Evolutionary conservation across 23 tunicate species (phyloP), one percentile per base, ranked within the genome.

Genomic region (Styela clava): DNA sequence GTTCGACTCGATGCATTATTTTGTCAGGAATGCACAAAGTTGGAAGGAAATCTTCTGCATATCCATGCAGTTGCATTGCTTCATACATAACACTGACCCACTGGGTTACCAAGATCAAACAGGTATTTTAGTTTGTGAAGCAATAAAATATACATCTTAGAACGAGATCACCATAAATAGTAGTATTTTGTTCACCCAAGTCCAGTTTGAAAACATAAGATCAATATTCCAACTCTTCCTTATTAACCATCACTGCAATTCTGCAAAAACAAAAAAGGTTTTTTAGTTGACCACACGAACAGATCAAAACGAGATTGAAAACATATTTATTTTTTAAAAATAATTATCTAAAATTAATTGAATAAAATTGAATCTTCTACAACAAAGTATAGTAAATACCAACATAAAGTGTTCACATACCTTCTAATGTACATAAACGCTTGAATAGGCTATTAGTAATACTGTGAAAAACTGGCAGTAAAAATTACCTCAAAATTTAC

Each of bases 21-120:
- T 67, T 67, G 71, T 29, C 30, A 67, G 31, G 31, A 67, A 67
- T 67, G 30, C 71, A 27, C 71, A 67, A 22, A 27, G 31, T 25
- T 67, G 71, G 31, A 27, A 18, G 71, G 71, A 29, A 18, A 0
- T 67, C 0, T 44, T 7, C 56, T 44, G 12, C 56, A 44, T 44
- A 12, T 5, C 56, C 12, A 12, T 67, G 71, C 22, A 27, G 31
- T 67, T 0, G 24, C 19, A 67, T 22, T 67, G 31, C 31, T 27
- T 67, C 71, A 67, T 67, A 67, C 64, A 61, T 20, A 64, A 27
- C 31, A 64, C 12, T 67, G 31, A 25, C 31, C 16, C 64, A 61
- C 64, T 25, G 71, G 24, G 16, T 18, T 67, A 25, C 16, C 71
- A 29, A 25, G 30, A 16, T 1, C 71, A 25, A 67, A 25, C 22